A percentile compares a stretch with the other conserved stretches of the same genome.
Evolutionary conservation across 2,113 vertebrate genomes (phyloP).

Genomic region (Epinephelus moara): DNA sequence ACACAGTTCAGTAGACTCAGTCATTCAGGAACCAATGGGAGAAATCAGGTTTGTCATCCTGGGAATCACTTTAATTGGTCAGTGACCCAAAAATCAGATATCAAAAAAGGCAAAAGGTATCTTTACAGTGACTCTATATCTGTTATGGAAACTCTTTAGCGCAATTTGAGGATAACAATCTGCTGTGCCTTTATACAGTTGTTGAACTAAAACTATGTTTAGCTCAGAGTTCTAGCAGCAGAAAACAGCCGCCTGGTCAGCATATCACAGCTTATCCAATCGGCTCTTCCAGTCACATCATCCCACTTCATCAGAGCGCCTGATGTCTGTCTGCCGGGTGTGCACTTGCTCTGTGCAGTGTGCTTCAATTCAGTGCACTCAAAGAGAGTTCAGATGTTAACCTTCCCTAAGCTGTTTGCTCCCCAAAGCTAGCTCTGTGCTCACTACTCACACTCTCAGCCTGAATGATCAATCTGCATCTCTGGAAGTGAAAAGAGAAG

Average conservation of each 20-base stretch:
- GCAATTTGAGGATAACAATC: slow-evolving; percentile 16
- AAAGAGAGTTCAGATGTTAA: slow-evolving; percentile 36
- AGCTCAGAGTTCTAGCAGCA: slow-evolving; percentile 40
- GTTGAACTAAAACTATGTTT: slow-evolving; percentile 49
- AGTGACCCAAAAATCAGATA: neutral
- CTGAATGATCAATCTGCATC: slow-evolving; percentile 83
- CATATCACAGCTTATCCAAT: slow-evolving; percentile 61
- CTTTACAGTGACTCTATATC: slow-evolving; percentile 3
- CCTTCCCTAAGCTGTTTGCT: slow-evolving; percentile 65
- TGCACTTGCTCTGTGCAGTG: slow-evolving; percentile 57
- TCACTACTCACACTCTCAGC: slow-evolving; percentile 83
- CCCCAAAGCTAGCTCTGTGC: slow-evolving; percentile 71
- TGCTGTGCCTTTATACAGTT: slow-evolving; percentile 35
- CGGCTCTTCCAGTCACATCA: slow-evolving; percentile 64
- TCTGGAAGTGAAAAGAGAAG: slow-evolving; percentile 80
- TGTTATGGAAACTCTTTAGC: slow-evolving; percentile 71
- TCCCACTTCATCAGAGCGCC: slow-evolving; percentile 53
- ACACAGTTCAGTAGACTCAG: slow-evolving; percentile 4
- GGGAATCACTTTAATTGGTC: neutral
- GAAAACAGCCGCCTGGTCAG: slow-evolving; percentile 46
- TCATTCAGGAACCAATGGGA: neutral
- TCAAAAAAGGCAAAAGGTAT: slow-evolving; percentile 3
- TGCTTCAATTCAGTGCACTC: slow-evolving; percentile 60
- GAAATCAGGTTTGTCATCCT: slow-evolving; percentile 12
- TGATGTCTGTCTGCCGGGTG: slow-evolving; percentile 44